Percentiles rank a stretch among this genome's conserved stretches.
Evolutionary conservation across 2,888 invertebrate species (phyloP).

Genomic region (Homarus gammarus): DNA sequence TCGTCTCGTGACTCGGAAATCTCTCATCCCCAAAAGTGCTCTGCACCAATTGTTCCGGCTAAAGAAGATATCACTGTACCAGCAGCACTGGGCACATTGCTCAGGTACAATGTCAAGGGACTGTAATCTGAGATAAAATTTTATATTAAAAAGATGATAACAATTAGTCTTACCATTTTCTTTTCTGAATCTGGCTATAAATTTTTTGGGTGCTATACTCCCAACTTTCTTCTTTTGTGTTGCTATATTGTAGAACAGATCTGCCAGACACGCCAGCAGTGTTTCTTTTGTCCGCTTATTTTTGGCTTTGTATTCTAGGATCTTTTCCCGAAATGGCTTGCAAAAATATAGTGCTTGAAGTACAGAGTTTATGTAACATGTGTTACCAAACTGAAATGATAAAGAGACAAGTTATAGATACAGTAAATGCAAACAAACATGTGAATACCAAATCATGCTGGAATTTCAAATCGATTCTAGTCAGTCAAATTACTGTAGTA

Average conservation of each 20-base stretch:
- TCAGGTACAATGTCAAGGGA: too few species aligned
- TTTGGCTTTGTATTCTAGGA: slow-evolving; percentile 97
- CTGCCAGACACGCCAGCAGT: slow-evolving; percentile 96
- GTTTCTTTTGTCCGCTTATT: slow-evolving; percentile 98
- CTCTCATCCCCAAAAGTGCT: too few species aligned
- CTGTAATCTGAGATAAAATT: too few species aligned
- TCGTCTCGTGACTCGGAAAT: too few species aligned
- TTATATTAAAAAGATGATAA: background rate
- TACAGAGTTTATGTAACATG: slow-evolving; percentile 99
- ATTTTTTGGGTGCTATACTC: slow-evolving; percentile 99
- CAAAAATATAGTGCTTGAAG: slow-evolving; percentile 99
- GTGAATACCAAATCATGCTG: too few species aligned
- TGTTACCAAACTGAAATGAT: slow-evolving; percentile 95
- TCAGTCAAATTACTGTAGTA: too few species aligned
- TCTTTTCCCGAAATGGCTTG: slow-evolving; percentile 98
- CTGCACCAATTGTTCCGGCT: too few species aligned
- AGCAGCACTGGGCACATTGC: too few species aligned
- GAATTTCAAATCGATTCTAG: too few species aligned
- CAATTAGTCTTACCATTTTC: slow-evolving; percentile 72
- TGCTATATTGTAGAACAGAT: slow-evolving; percentile 98
- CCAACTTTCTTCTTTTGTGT: slow-evolving; percentile 99
- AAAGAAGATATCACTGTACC: too few species aligned
- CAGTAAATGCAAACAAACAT: too few species aligned
- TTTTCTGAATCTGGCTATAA: slow-evolving; percentile 88
- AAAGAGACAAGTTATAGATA: too few species aligned